phyloP scores from a whole-genome alignment of 2,113 vertebrate genomes.

The Melanocharis versteri region DNA sequence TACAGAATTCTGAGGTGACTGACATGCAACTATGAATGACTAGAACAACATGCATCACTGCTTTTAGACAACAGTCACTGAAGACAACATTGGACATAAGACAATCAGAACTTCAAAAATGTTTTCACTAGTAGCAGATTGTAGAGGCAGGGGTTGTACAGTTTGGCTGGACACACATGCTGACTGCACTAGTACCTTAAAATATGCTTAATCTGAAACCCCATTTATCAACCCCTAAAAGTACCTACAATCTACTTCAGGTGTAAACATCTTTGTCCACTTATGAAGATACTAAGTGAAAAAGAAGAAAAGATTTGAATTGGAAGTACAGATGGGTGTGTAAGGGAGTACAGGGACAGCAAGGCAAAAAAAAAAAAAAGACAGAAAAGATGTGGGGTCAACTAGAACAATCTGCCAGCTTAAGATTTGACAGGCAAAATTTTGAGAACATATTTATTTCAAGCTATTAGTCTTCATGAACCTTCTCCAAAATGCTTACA shows the following conservation, averaged over 20 bases:
- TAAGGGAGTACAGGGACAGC: neutral
- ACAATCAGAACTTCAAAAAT: conserved; percentile 73
- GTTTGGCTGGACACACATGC: conserved; percentile 11
- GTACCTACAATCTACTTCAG: conserved; percentile 80
- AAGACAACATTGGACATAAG: conserved; percentile 63
- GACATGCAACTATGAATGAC: conserved; percentile 70
- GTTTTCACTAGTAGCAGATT: conserved; percentile 82
- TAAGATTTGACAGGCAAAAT: conserved; percentile 26
- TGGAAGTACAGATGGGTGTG: neutral
- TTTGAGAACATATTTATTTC: neutral
- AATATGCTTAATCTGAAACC: neutral
- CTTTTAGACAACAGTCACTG: conserved; percentile 55
- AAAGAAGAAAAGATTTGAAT: neutral
- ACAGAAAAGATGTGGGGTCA: conserved; percentile 47
- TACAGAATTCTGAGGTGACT: conserved; percentile 57
- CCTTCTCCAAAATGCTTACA: neutral
- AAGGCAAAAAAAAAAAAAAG: conserved; percentile 19
- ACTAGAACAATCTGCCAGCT: conserved; percentile 73
- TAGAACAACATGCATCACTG: conserved; percentile 69
- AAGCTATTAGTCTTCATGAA: neutral
- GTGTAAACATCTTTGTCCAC: conserved; percentile 83
- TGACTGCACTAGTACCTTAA: conserved; percentile 42
- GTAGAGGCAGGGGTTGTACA: conserved; percentile 72
- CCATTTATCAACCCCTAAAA: conserved; percentile 62
- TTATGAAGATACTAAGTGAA: conserved; percentile 33